A percentile compares a stretch with the other conserved stretches of the same genome.
These are phyloP conservation scores for Acleris literana DNA, from an alignment of 2,888 invertebrate genomes.

Conservation along the genomic window DNA sequence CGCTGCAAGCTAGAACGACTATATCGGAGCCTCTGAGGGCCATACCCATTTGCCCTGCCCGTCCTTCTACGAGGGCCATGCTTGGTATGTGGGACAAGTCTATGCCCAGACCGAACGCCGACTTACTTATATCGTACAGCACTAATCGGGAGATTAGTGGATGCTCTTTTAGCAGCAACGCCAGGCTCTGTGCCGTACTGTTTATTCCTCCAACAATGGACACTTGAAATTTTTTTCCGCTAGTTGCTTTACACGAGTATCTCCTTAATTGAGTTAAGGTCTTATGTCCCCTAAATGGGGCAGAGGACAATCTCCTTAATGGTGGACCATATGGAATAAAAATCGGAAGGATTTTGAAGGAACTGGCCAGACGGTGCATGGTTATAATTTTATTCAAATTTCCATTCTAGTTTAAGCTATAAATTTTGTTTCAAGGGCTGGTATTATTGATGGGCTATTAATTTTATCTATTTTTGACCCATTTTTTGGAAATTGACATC, in stretches of 20 bases:
- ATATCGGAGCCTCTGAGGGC: constrained; percentile 22
- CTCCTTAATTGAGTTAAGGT: no score
- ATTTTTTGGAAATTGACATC: no score
- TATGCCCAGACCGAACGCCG: constrained; percentile 16
- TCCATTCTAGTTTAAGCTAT: neutral
- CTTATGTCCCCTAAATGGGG: no score
- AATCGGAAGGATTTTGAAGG: neutral
- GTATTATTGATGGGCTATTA: neutral
- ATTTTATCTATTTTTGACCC: no score
- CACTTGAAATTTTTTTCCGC: constrained; percentile 16
- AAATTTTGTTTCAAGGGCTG: constrained; percentile 1
- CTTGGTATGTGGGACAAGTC: constrained; percentile 31
- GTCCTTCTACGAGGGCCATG: constrained; percentile 11
- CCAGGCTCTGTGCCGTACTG: constrained; percentile 18
- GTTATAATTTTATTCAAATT: constrained; percentile 2
- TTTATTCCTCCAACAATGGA: constrained; percentile 24
- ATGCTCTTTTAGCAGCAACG: constrained; percentile 25
- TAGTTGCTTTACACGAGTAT: neutral
- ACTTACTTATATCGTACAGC: constrained; percentile 22
- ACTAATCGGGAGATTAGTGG: constrained; percentile 12
- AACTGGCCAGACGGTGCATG: constrained; percentile 30
- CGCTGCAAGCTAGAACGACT: constrained; percentile 24
- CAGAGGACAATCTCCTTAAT: no score
- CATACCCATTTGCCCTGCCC: constrained; percentile 7
- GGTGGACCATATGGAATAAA: no score